Evolutionary conservation across 2,797 vertebrate genomes (phyloP), one percentile per base, ranked within the genome.

Genomic region (Hybognathus amarus): DNA sequence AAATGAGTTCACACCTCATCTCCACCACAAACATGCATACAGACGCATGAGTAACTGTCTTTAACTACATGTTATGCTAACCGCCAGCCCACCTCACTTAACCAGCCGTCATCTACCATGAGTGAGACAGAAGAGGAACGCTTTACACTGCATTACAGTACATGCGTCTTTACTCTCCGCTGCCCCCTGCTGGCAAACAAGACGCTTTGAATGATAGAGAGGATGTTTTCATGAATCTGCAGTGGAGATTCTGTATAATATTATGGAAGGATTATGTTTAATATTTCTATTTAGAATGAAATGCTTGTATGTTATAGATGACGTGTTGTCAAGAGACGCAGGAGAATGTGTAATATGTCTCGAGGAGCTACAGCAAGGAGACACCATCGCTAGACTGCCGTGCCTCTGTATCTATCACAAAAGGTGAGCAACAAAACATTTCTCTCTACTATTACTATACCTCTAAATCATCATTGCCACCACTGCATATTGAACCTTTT

Each of bases 321-420:
- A 99, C 0, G 97, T 99, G 93, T 94, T 99, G 94, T 97, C 96
- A 88, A 97, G 96, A 95, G 97, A 99, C 2, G 96, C 97, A 0
- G 98, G 98, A 2, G 98, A 99, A 92, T 99, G 98, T 86, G 97
- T 99, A 91, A 99, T 99, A 94, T 99, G 98, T 95, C 95, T 99
- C 92, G 98, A 99, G 91, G 98, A 99, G 86, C 96, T 99, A 92
- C 96, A 98, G 94, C 97, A 97, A 90, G 97, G 98, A 87, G 97
- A 98, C 92, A 97, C 97, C 92, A 98, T 98, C 94, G 97, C 97
- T 93, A 97, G 97, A 95, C 97, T 99, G 94, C 98, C 98, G 90
- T 99, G 98, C 95, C 96, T 99, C 94, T 99, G 98, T 96, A 98
- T 99, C 93, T 99, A 99, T 95, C 98, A 99, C 94, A 99, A 99